Percentiles rank a stretch among this genome's conserved stretches.
phyloP scores from a whole-genome alignment of 2,797 vertebrate genomes.

The Leptoclinus maculatus region DNA sequence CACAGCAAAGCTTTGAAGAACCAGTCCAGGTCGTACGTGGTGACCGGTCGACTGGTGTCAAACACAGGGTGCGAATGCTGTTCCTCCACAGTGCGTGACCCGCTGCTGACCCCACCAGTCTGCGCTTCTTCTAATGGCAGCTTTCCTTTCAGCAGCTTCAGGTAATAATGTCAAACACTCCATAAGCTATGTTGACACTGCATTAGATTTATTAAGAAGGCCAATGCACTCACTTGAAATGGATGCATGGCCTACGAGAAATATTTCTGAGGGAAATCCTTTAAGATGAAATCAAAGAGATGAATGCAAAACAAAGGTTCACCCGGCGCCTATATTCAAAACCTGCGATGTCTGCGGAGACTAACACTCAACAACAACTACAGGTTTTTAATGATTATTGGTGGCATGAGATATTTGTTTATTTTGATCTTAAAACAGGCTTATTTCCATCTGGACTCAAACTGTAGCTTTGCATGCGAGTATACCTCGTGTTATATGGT shows the following conservation, averaged over 20 bases:
- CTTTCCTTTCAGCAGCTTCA: slow-evolving; percentile 3
- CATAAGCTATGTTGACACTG: neutral
- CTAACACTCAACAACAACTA: neutral
- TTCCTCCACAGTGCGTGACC: slow-evolving; percentile 49
- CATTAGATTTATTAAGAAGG: neutral
- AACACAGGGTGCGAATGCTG: slow-evolving; percentile 48
- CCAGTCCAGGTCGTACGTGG: slow-evolving; percentile 4
- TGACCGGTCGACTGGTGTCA: slow-evolving; percentile 24
- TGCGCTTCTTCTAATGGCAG: neutral
- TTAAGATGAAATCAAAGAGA: neutral
- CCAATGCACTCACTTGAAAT: neutral
- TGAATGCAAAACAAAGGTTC: neutral
- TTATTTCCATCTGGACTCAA: neutral
- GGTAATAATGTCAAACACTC: neutral
- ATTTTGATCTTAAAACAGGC: neutral
- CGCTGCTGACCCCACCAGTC: slow-evolving; percentile 38
- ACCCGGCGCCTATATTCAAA: neutral
- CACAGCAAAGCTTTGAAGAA: neutral
- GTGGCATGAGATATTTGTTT: neutral
- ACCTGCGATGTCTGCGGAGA: neutral
- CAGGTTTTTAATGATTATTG: neutral
- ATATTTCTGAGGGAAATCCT: neutral
- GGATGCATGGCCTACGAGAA: neutral
- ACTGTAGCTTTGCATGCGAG: slow-evolving; percentile 1
- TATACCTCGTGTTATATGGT: neutral